phyloP scores from a whole-genome alignment of 2,797 vertebrate species.

The Sebastes jordani region DNA sequence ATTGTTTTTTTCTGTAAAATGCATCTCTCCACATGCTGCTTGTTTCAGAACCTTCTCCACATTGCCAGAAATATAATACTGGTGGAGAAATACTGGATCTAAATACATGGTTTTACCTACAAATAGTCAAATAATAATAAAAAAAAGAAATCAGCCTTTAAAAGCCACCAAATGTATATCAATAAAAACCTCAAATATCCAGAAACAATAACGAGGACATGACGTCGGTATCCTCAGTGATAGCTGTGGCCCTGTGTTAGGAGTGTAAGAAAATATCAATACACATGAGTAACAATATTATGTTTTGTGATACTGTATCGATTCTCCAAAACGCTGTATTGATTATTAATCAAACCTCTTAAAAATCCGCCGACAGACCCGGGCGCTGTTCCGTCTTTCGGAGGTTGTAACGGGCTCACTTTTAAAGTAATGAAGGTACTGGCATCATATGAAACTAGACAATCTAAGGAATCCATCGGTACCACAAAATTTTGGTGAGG shows the following conservation, averaged over 20 bases:
- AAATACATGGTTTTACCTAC: neutral
- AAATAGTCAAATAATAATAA: neutral
- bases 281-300: too few relatives aligned
- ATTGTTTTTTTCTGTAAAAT: neutral
- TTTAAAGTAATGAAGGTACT: too few relatives aligned
- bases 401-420: too few relatives aligned
- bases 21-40: neutral
- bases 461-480: too few relatives aligned
- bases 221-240: neutral
- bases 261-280: too few relatives aligned
- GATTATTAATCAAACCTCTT: too few relatives aligned
- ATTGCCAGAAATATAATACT: neutral
- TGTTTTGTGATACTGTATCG: too few relatives aligned
- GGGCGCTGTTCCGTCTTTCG: too few relatives aligned
- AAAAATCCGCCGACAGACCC: too few relatives aligned
- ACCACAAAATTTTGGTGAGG: too few relatives aligned
- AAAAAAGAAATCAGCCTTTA: neutral
- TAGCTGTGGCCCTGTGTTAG: neutral
- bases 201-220: neutral
- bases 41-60: neutral
- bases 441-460: too few relatives aligned
- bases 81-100: neutral
- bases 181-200: neutral
- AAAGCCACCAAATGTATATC: neutral
- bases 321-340: too few relatives aligned